Evolutionary conservation across 2,113 vertebrate genomes (phyloP).

Genomic region (Salvelinus sp.): DNA sequence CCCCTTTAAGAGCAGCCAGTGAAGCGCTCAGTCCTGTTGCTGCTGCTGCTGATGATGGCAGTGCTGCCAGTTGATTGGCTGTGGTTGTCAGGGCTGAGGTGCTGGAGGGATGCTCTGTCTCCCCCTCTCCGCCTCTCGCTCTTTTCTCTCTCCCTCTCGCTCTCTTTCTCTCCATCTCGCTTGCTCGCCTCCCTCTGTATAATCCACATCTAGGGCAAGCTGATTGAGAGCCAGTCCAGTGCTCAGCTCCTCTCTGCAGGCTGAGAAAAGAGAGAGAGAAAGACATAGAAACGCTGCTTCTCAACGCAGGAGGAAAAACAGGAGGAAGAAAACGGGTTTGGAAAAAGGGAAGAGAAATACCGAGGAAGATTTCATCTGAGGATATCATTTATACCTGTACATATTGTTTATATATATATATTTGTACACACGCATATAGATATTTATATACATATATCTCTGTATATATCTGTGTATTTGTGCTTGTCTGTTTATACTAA

Average conservation of each 20-base stretch:
- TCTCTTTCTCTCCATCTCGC: conserved; percentile 56
- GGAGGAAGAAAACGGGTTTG: conserved; percentile 62
- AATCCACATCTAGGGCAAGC: conserved; percentile 84
- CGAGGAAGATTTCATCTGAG: conserved; percentile 72
- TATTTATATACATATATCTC: conserved; percentile 73
- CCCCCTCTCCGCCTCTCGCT: conserved; percentile 5
- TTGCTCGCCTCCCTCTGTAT: conserved; percentile 77
- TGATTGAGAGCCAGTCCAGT: conserved; percentile 76
- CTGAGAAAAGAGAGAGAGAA: conserved; percentile 74
- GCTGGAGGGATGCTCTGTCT: conserved; percentile 78
- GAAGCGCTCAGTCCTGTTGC: conserved; percentile 72
- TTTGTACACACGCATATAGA: conserved; percentile 74
- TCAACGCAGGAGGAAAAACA: conserved; percentile 71
- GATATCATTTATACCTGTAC: conserved; percentile 77
- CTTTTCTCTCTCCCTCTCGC: conserved; percentile 31
- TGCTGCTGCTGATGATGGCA: conserved; percentile 59
- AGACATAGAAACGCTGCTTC: conserved; percentile 62
- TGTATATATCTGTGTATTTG: conserved; percentile 79
- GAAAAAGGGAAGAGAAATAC: conserved; percentile 64
- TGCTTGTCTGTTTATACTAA: conserved; percentile 80
- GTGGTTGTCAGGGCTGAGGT: conserved; percentile 77
- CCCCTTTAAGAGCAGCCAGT: conserved; percentile 83
- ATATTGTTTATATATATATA: conserved; percentile 80
- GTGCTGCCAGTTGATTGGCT: conserved; percentile 86
- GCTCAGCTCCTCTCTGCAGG: conserved; percentile 81